These are phyloP conservation scores for Epistrophe eligans DNA, from an alignment of 2,888 invertebrate genomes.

Conservation along the genomic window DNA sequence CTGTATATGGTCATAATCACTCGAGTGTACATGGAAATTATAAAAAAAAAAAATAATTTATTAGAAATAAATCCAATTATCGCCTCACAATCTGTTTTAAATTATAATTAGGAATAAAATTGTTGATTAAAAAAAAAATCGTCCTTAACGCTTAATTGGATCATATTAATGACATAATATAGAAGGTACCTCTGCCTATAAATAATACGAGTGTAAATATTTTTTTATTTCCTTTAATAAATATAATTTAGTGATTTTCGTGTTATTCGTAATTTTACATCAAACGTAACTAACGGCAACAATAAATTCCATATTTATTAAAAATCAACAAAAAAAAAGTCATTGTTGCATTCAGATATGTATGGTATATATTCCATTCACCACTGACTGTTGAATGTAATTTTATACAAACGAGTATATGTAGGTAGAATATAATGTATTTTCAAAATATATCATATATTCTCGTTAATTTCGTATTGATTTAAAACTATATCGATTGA, in stretches of 20 bases:
- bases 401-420: not conserved
- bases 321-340: not conserved
- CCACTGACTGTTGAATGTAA: not conserved
- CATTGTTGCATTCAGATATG: not conserved
- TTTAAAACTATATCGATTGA: not conserved
- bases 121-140: not conserved
- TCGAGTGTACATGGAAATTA: not conserved
- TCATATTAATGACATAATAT: slow-evolving; percentile 40
- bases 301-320: not conserved
- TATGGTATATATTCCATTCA: not conserved
- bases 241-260: not conserved
- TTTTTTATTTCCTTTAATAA: not conserved
- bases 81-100: not conserved
- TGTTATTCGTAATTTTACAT: not conserved
- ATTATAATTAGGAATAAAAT: not conserved
- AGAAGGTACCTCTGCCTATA: not conserved
- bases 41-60: not conserved
- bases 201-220: not conserved
- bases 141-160: slow-evolving; percentile 45
- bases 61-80: slow-evolving; percentile 8
- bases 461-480: slow-evolving; percentile 9
- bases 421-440: no score
- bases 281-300: not conserved
- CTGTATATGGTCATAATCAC: not conserved
- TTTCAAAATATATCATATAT: not conserved